Base-by-base conservation (phyloP, 2,888 invertebrate species). In the Cabera pusaria region DNA sequence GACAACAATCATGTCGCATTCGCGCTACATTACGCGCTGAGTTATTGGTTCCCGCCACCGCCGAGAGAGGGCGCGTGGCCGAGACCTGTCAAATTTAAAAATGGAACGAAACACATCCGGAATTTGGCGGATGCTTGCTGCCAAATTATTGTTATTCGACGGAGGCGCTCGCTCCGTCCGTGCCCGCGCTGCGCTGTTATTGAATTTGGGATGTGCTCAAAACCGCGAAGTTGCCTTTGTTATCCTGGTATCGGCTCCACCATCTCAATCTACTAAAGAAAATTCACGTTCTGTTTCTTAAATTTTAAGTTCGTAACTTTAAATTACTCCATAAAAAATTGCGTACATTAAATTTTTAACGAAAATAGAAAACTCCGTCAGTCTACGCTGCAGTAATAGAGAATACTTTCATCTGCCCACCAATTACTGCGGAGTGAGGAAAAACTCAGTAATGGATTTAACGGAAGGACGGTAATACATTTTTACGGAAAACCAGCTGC, bases 81-180 rank as follows among this genome's bases (percentile, higher is more conserved):
- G 74, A 76, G 75, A 76, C 66, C 80, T 85, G 84, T 87, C 86
- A 86, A 85, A 83, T 87, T 87, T 85, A 85, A 88, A 87, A 87
- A 85, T 81, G 78, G 73, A 81, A 77, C 78, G 75, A 78, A n/a
- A 83, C 78, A 77, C 80, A 78, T 81, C 77, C 77, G 76, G 81
- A 80, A 80, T 82, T 79, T 57, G 72, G 73, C 76, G 81, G 79
- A 80, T 77, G 75, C 71, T 76, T 71, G 72, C 70, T 80, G 80
- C 83, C 83, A 86, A 86, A 86, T 84, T 82, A 87, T 85, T 87
- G 78, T 84, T 84, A 86, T 87, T 86, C 84, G 73, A 62, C 66
- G 61, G 72, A 72, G 74, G 72, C 63, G 49, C 57, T 46, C 63
- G 63, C 66, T 58, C 44, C 67, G 64, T 57, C 3, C 14, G 14